phyloP scores from a whole-genome alignment of 2,797 vertebrate genomes.

The Spizella passerina region DNA sequence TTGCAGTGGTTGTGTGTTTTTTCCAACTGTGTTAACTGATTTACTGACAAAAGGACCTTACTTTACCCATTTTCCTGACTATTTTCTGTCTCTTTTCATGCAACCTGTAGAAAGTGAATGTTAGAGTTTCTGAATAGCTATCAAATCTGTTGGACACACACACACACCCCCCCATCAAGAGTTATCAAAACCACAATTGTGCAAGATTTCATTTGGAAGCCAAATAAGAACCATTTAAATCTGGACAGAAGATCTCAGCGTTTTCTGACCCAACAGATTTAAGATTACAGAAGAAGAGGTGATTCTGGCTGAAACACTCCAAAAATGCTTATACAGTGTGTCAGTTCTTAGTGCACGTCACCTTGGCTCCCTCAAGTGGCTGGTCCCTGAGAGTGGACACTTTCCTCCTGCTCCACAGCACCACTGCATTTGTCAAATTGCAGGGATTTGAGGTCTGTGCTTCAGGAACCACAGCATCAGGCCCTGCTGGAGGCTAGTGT shows the following conservation, averaged over 20 bases:
- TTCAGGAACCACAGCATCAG: not conserved
- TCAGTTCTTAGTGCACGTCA: not conserved
- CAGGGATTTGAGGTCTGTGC: not conserved
- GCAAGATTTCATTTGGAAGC: not conserved
- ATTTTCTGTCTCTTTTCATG: not conserved
- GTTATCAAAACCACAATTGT: not conserved
- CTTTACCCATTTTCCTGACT: not conserved
- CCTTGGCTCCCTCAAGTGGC: constrained; percentile 52
- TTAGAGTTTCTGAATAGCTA: not conserved
- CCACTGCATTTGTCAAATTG: accelerated
- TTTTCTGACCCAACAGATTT: not conserved
- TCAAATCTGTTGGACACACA: not conserved
- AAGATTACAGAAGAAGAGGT: not conserved
- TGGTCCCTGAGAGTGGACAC: not conserved
- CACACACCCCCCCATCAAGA: not conserved
- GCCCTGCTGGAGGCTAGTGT: accelerated
- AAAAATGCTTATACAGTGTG: not conserved
- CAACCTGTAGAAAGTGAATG: not conserved
- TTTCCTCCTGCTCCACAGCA: not conserved
- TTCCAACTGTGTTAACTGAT: not conserved
- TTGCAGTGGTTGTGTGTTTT: not conserved
- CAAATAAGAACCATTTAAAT: not conserved
- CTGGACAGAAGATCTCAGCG: not conserved
- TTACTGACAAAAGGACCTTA: not conserved
- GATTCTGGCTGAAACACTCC: not conserved